Conservation (phyloP, 2,113 vertebrate genomes). For the Sprattus sprattus region DNA sequence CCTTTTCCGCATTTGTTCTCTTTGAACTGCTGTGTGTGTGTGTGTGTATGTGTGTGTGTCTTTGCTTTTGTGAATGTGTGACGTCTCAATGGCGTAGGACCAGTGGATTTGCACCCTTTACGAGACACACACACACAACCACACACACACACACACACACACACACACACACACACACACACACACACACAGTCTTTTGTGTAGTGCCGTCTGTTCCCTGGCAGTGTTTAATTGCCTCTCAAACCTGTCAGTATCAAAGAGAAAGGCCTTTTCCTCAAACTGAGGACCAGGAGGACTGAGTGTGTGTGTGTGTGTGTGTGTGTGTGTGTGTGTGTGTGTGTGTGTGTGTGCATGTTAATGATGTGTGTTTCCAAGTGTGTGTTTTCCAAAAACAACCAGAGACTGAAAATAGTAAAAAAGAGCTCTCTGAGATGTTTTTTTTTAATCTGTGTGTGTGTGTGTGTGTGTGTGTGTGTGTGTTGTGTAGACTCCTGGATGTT, state of each 20-base stretch:
- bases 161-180: neutral
- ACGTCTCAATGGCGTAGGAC: neutral
- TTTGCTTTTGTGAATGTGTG: neutral
- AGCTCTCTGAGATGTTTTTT: neutral
- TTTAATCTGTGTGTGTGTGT: constrained; percentile 16
- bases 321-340: neutral
- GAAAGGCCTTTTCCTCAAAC: neutral
- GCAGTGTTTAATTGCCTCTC: neutral
- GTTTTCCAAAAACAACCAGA: neutral
- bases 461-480: neutral
- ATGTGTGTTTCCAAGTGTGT: neutral
- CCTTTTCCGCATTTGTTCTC: neutral
- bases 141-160: neutral
- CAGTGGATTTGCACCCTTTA: neutral
- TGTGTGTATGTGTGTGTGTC: constrained; percentile 1
- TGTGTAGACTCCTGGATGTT: constrained; percentile 86
- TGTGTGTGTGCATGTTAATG: no score
- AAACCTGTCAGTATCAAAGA: neutral
- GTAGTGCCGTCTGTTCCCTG: neutral
- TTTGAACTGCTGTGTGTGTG: neutral
- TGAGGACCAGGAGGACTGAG: no score
- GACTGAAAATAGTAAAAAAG: no score
- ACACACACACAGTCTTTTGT: neutral
- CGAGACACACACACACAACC: neutral
- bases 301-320: neutral